Conservation (phyloP, 2,888 invertebrate species). For the Agonopterix subpropinquella region DNA sequence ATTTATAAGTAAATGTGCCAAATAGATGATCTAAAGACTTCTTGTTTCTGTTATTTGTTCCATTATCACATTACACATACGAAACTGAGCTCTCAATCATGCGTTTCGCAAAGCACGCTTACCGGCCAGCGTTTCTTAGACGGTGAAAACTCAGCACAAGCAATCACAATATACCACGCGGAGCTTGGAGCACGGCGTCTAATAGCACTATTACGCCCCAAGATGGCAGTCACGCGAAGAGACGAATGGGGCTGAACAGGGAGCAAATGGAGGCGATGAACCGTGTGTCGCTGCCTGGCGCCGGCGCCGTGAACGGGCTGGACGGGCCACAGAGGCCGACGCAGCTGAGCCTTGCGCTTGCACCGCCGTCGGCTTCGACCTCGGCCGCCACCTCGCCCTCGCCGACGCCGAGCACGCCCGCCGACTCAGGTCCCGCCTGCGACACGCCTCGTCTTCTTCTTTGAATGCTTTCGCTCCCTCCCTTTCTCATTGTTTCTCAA, state of each 20-base stretch:
- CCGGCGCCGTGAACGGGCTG: conserved; percentile 32
- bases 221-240: conserved; percentile 77
- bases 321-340: conserved; percentile 52
- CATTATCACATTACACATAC: not conserved
- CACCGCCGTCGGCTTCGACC: conserved; percentile 35
- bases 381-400: conserved; percentile 65
- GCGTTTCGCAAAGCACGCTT: not conserved
- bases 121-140: not conserved
- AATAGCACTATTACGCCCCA: conserved; percentile 66
- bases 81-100: not conserved
- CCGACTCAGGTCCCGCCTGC: conserved; percentile 69
- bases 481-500: conserved; percentile 10
- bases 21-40: not conserved
- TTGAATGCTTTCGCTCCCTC: conserved; percentile 45
- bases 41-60: not conserved
- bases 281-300: conserved; percentile 62
- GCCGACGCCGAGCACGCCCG: conserved; percentile 74
- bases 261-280: conserved; percentile 75
- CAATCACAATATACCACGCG: conserved; percentile 14
- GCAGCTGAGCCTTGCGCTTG: conserved; percentile 65
- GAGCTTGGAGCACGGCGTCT: conserved; percentile 47
- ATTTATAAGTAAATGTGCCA: not conserved
- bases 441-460: conserved; percentile 38
- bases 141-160: conserved; percentile 15
- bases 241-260: conserved; percentile 75